Evolutionary conservation across 1,140 invertebrate species (phyloP).

Genomic region (Platyscapa corneri): DNA sequence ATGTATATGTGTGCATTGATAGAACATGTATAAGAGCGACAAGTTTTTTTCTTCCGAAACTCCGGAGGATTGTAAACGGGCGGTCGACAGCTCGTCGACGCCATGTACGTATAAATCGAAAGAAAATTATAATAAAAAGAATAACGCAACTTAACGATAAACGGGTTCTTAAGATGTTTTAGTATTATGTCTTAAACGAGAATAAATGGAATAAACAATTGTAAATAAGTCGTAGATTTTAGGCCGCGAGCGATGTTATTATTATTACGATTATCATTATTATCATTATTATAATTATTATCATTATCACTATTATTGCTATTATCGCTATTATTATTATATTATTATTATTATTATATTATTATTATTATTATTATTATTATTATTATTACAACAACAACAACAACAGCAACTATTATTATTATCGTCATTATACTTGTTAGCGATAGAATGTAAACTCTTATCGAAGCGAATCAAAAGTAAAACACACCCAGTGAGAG

Average conservation of each 20-base stretch:
- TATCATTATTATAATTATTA: conserved; percentile 44
- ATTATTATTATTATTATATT: conserved; percentile 41
- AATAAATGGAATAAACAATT: conserved; percentile 43
- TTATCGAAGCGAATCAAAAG: conserved; percentile 51
- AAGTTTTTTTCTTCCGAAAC: conserved; percentile 42
- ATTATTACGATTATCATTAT: conserved; percentile 44
- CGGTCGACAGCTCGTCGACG: conserved; percentile 10
- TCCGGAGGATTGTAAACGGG: conserved; percentile 39
- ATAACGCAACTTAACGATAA: conserved; percentile 49
- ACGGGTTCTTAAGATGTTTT: conserved; percentile 52
- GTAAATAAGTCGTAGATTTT: conserved; percentile 55
- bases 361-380: conserved; percentile 46
- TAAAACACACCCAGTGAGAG: conserved; percentile 24
- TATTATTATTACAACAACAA: conserved; percentile 20
- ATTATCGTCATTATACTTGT: conserved; percentile 36
- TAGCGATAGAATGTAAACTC: conserved; percentile 37
- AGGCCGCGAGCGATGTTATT: conserved; percentile 49
- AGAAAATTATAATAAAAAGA: conserved; percentile 41
- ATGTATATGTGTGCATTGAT: conserved; percentile 35
- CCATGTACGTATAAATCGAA: conserved; percentile 38
- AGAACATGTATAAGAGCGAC: conserved; percentile 19
- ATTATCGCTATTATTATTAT: too few species aligned
- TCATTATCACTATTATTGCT: conserved; percentile 41
- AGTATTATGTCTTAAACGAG: conserved; percentile 48
- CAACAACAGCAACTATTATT: background rate